Evolutionary conservation across 2,888 invertebrate species (phyloP), one percentile per base, ranked within the genome.

Genomic region (Metopia argyrocephala): DNA sequence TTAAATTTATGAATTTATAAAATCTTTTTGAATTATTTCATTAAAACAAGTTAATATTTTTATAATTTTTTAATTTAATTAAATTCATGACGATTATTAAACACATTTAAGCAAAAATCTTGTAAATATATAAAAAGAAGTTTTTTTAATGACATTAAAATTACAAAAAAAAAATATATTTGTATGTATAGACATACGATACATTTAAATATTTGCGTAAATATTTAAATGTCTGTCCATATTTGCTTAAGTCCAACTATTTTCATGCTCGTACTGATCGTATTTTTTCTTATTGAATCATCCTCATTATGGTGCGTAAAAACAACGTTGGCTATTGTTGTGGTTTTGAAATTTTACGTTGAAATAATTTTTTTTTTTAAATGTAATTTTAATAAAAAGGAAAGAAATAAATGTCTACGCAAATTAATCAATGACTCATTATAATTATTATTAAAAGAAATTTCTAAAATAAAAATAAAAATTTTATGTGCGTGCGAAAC

Each of bases 341-440:
- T 69, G 76, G 76, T 76, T 76, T 76, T 46, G 46, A 66, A 61
- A 78, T 71, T 71, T 70, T 18, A 38, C 70, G 25, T 70, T 69
- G 52, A 78, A 59, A 45, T 65, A 50, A 65, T 46, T 69, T n/a
- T 56, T 15, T 38, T 38, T 64, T 25, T 56, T n/a, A 46, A 57
- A 46, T 12, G 9, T 38, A 38, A 38, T 38, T 38, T 38, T 38
- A 12, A 9, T 31, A 9, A 38, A 21, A n/a, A 66, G 23, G 18
- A 52, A 38, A 66, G 23, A 65, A 50, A 21, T 21, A 38, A 52
- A 56, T 62, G 46, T 76, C 48, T 76, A 76, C 69, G 76, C 76
- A 76, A 76, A 69, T 69, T 25, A 46, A 69, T 54, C 25, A 62
- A 48, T 76, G 76, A 76, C 62, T 76, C 76, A 76, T 76, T 54